phyloP scores from a whole-genome alignment of 2,888 invertebrate species.

The Tinea trinotella region DNA sequence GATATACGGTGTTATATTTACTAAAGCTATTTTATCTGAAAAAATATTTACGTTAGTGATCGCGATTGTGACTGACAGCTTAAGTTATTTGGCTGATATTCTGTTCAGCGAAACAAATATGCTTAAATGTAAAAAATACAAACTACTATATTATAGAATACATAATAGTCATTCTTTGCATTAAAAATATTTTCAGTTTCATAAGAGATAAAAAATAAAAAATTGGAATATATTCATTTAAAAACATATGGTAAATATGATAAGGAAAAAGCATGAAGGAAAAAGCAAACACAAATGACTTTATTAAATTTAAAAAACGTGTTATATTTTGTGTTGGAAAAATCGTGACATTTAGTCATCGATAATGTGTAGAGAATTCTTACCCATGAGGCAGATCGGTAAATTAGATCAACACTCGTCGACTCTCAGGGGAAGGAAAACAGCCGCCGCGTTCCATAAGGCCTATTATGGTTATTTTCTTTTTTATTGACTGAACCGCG shows the following conservation, averaged over 20 bases:
- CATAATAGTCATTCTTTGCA: no score
- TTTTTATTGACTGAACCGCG: constrained; percentile 38
- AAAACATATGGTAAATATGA: background rate
- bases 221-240: background rate
- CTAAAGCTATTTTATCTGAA: no score
- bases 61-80: background rate
- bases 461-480: constrained; percentile 39
- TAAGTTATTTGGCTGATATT: background rate
- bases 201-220: background rate
- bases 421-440: constrained; percentile 33
- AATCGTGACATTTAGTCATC: background rate
- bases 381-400: constrained; percentile 26
- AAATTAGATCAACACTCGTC: constrained; percentile 43
- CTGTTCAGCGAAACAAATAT: no score
- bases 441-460: constrained; percentile 37
- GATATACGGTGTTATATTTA: background rate
- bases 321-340: background rate
- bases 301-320: background rate
- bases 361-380: background rate
- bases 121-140: no score
- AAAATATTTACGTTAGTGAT: no score
- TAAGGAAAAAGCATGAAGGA: background rate
- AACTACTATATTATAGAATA: no score
- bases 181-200: no score
- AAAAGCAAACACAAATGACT: background rate